Evolutionary conservation across 2,888 invertebrate genomes (phyloP).

Genomic region (Tuberolachnus salignus): DNA sequence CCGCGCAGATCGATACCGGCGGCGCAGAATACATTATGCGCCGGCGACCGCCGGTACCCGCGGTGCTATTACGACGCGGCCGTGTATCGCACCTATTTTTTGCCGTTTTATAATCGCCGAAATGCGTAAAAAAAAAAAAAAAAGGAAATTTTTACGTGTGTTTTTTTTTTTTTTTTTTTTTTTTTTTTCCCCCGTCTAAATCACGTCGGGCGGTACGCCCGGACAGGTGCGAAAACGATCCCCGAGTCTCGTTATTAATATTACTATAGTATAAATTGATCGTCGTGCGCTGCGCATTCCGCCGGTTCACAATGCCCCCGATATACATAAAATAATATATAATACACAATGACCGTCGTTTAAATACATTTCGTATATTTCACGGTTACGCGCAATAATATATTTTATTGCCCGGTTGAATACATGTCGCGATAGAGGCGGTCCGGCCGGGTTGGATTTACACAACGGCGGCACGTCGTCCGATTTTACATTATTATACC

Average conservation of each 20-base stretch:
- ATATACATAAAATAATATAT: neutral
- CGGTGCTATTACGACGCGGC: neutral
- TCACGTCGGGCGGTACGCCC: too few relatives aligned
- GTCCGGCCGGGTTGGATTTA: too few relatives aligned
- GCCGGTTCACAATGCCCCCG: conserved; percentile 3
- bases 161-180: too few relatives aligned
- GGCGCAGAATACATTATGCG: neutral
- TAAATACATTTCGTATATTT: conserved; percentile 4
- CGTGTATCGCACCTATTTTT: neutral
- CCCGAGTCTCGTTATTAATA: too few relatives aligned
- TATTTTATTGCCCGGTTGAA: neutral
- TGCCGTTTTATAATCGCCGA: too few relatives aligned
- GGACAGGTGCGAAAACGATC: neutral
- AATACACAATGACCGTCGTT: conserved; percentile 1
- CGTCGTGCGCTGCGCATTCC: neutral
- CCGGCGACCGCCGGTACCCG: neutral
- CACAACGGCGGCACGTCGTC: too few relatives aligned
- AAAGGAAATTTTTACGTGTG: too few relatives aligned
- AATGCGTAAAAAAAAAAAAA: too few relatives aligned
- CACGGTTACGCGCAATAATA: neutral
- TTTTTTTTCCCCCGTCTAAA: too few relatives aligned
- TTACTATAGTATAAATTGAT: too few relatives aligned
- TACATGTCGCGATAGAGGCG: neutral
- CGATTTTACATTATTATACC: too few relatives aligned
- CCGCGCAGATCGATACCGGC: conserved; percentile 45